Evolutionary conservation across 2,113 vertebrate species (phyloP), one percentile per base, ranked within the genome.

Genomic region (Tetraodon nigroviridis): DNA sequence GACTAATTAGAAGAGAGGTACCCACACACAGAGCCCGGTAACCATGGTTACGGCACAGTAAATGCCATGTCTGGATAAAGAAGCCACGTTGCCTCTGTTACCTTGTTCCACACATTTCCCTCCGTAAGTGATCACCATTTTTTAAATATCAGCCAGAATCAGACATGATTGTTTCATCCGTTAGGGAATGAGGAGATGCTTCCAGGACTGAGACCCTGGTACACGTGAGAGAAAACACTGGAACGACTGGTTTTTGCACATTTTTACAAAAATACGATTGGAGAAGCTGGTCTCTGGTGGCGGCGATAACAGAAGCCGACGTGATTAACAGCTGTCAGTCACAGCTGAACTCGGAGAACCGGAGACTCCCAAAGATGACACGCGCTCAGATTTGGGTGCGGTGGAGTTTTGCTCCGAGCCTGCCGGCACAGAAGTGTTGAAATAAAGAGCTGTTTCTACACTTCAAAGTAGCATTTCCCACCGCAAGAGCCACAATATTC

Each of bases 1-100:
- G 60, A 73, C 65, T 82, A 75, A 81, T 86, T 86, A 84, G 65
- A 79, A 69, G 74, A 76, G 58, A 61, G 50, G 51, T 46, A 58
- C 48, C 57, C 54, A 53, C 40, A 57, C 40, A 66, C 40, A 61
- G 15, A 8, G 3, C 44, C 51, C 21, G 13, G 71, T 74, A 74
- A 73, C 82, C 62, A 86, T 75, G 77, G 80, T 55, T 62, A 77
- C 74, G 22, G 20, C 67, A 67, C 51, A 76, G 51, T 57, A 29
- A 75, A 65, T 47, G 15, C 68, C 68, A 69, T 67, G 53, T 75
- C 61, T 73, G 44, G 45, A 61, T 63, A 59, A 40, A 60, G 61
- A 55, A 67, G 56, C 49, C 52, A 64, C n/a, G 37, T 46, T 41
- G 55, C 60, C 61, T 73, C 24, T 15, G 40, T 59, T 49, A 58